Evolutionary conservation across 2,797 vertebrate species (phyloP), one percentile per base, ranked within the genome.

Genomic region (Gephyroberyx darwinii): DNA sequence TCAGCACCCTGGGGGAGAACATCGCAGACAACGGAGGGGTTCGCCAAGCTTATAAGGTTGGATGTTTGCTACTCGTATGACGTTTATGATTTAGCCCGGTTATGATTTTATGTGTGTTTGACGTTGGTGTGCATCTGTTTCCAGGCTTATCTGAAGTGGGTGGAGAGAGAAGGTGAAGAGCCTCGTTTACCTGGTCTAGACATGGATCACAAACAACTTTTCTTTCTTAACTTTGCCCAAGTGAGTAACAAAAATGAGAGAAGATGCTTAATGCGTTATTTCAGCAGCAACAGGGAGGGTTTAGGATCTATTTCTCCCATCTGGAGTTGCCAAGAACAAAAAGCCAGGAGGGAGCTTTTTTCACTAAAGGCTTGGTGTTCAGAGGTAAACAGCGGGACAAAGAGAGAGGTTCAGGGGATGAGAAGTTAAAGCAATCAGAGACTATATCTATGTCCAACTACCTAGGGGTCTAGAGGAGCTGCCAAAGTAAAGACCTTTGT

Each of bases 221-320:
- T 99, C 91, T 99, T 99, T 86, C 91, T 99, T 71, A 98, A 96
- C 90, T 99, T 97, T 80, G 97, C 96, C 63, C 97, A 99, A 95
- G 98, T 98, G 74, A 91, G 87, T 84, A 26, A 73, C n/a, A 71
- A 63, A 35, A 62, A 71, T n/a, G 10, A 35, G 16, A 5, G 8
- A 20, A 69, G 8, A 8, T 14, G 31, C 19, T 71, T 31, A 52
- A 57, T 5, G 31, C 58, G 5, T 47, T 26, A 30, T 65, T 71
- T 72, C 16, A 71, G 51, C 8, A 41, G 52, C 60, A 19, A 35
- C 48, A n/a, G 33, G 37, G 1, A 5, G 33, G 41, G 54, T 58
- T 58, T 14, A 10, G 26, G 26, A 67, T 35, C 2, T 33, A 69
- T 47, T 39, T 65, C n/a, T n/a, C 13, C 13, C 30, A 64, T 57